Evolutionary conservation across 2,113 vertebrate species (phyloP).

Genomic region (Boulengeromyrus knoepffleri): DNA sequence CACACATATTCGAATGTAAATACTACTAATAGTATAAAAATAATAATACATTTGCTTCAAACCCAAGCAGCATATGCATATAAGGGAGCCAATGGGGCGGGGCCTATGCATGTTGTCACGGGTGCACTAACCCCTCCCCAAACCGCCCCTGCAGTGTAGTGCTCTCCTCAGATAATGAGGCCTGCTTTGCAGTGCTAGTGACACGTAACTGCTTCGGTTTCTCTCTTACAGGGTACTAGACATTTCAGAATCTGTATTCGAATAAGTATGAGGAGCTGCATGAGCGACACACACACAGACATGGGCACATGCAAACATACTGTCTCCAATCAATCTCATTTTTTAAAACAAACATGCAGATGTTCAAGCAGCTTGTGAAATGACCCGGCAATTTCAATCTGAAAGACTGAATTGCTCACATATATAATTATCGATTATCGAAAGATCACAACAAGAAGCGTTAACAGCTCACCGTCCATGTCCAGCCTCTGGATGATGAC

Average conservation of each 20-base stretch:
- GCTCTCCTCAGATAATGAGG: not conserved
- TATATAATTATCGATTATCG: not conserved
- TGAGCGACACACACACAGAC: not conserved
- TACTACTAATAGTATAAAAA: not conserved
- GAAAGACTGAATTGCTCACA: not conserved
- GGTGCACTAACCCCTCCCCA: too few relatives aligned
- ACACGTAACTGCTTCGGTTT: not conserved
- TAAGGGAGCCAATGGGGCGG: not conserved
- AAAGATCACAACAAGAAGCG: not conserved
- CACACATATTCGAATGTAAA: not conserved
- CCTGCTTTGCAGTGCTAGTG: not conserved
- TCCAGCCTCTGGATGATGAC: slow-evolving; percentile 81
- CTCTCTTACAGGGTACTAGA: not conserved
- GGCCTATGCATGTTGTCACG: too few relatives aligned
- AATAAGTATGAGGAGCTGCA: not conserved
- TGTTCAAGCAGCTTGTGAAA: not conserved
- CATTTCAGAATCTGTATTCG: not conserved
- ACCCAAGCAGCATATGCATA: not conserved
- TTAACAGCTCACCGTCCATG: slow-evolving; percentile 69
- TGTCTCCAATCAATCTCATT: not conserved
- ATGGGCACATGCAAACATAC: not conserved
- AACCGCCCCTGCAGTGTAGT: not conserved
- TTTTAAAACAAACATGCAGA: not conserved
- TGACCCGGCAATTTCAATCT: not conserved
- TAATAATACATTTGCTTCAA: not conserved